phyloP scores from a whole-genome alignment of 2,113 vertebrate genomes.

The Myanophis thanlyinensis region DNA sequence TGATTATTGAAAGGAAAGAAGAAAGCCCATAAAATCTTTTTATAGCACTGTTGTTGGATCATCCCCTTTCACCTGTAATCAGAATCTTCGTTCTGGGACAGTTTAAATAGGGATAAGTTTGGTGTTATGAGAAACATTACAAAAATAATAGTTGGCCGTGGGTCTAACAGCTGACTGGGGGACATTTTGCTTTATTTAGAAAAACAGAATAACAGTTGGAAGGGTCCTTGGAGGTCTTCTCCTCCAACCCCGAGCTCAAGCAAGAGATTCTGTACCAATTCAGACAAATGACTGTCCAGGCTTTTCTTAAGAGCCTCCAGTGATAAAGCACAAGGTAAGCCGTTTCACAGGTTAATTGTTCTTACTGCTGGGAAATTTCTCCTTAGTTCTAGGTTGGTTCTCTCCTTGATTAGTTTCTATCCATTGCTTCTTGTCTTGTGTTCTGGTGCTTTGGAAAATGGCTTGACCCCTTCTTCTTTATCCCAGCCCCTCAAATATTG shows the following conservation, averaged over 20 bases:
- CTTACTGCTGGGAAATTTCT: background rate
- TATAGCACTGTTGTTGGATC: constrained; percentile 41
- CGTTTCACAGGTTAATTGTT: background rate
- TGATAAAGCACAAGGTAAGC: background rate
- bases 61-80: constrained; percentile 59
- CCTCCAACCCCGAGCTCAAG: background rate
- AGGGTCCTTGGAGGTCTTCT: background rate
- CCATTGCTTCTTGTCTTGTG: background rate
- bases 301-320: background rate
- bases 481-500: too few species aligned
- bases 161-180: background rate
- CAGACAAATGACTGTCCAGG: background rate
- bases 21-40: constrained; percentile 50
- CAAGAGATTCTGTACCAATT: background rate
- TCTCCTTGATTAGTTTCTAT: background rate
- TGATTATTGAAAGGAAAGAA: constrained; percentile 53
- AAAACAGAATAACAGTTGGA: background rate
- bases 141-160: background rate
- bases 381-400: background rate
- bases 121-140: background rate
- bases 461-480: too few species aligned
- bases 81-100: constrained; percentile 17
- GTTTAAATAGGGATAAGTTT: background rate
- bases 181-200: background rate
- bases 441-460: too few species aligned